Evolutionary conservation across 2,888 invertebrate genomes (phyloP).

Genomic region (Podotricha telesiphe): DNA sequence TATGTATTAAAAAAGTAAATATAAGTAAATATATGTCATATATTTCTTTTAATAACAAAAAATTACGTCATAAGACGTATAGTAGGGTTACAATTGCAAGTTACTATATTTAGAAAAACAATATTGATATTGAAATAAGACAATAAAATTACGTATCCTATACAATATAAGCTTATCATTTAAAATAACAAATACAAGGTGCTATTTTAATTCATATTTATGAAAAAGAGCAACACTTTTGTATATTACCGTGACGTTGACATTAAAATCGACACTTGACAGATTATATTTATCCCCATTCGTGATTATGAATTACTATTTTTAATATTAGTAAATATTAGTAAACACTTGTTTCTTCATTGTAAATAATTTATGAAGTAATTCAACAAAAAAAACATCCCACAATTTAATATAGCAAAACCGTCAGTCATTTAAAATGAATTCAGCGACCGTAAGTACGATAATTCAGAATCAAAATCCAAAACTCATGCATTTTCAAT

Average conservation of each 20-base stretch:
- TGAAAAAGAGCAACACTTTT: neutral
- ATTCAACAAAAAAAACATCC: neutral
- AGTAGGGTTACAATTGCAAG: neutral
- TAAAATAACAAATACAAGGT: neutral
- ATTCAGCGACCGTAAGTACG: constrained; percentile 76
- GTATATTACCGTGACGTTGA: neutral
- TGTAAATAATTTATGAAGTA: neutral
- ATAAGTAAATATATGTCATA: neutral
- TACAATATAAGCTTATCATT: too few relatives aligned
- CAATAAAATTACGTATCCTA: too few relatives aligned
- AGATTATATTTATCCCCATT: neutral
- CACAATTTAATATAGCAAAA: neutral
- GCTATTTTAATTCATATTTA: neutral
- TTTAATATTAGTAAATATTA: constrained; percentile 15
- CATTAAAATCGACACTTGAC: constrained; percentile 20
- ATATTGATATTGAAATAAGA: neutral
- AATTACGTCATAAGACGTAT: neutral
- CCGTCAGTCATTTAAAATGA: constrained; percentile 57
- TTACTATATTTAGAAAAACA: neutral
- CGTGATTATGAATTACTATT: neutral
- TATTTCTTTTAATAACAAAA: neutral
- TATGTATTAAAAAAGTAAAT: neutral
- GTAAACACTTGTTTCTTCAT: neutral
- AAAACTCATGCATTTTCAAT: neutral
- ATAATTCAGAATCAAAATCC: constrained; percentile 6